Base-by-base conservation (phyloP, 2,113 vertebrate genomes). In the Trachemys scripta region DNA sequence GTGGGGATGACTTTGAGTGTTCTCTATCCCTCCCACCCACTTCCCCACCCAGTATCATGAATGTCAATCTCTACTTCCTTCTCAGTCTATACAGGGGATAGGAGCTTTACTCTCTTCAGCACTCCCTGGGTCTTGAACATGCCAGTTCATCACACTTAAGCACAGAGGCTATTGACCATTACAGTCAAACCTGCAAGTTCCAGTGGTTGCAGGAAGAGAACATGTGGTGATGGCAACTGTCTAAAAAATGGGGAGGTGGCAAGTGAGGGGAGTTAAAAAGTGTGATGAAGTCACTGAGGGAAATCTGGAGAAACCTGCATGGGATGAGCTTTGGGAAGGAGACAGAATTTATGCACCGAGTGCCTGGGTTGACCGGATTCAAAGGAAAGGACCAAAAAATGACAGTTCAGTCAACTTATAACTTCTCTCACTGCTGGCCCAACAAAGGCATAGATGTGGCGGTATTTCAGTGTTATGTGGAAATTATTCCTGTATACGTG, bases 1-100 rank as follows among this genome's bases (percentile, higher is more conserved):
- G 9, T 83, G 93, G 88, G 38, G 56, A 49, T 85, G 57, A 80
- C 56, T 54, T 42, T 76, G 82, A 81, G 54, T 90, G 89, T 93
- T 35, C 78, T 89, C 84, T 88, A 57, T 91, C 53, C 80, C 57
- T 31, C 12, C 59, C 31, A 3, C 13, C 29, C 47, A 84, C 83
- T 94, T 96, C 82, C 92, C 83, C 29, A 1, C 10, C 93, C 91
- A 87, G 76, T 79, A 45, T 83, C 88, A 89, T 95, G 88, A 90
- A 96, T 88, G 84, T 97, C 90, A 96, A 13, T 92, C 95, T 96
- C 93, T 93, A 27, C 85, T 95, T 93, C 91, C 93, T 90, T 80
- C 47, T 89, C 82, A 8, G 1, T 22, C 81, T 91, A n/a, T 27
- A 80, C 69, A 96, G 96, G 89, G 87, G 91, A 92, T 94, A 90